Percentiles rank a stretch among this genome's conserved stretches.
Conservation (phyloP, 2,797 vertebrate genomes). For the Darevskia nairensis region DNA sequence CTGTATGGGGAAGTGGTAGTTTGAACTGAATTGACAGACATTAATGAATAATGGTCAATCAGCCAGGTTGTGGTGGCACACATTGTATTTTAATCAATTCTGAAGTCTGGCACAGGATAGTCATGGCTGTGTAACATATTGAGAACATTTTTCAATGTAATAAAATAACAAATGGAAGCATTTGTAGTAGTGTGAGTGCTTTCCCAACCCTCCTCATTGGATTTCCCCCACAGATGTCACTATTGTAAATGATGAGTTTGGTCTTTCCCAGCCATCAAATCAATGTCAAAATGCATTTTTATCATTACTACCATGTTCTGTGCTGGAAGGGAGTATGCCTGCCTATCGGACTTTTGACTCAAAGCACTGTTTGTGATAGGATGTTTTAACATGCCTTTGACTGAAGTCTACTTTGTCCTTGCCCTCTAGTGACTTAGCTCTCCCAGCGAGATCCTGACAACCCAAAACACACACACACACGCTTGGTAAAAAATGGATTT, state of each 20-base stretch:
- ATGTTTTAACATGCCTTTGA: slow-evolving; percentile 49
- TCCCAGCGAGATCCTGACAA: slow-evolving; percentile 12
- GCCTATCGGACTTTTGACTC: slow-evolving; percentile 42
- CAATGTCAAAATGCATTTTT: slow-evolving; percentile 57
- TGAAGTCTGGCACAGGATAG: slow-evolving; percentile 15
- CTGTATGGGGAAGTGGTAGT: background rate
- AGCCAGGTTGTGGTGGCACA: slow-evolving; percentile 3
- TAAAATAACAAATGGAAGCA: slow-evolving; percentile 26
- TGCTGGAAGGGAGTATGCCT: slow-evolving; percentile 32
- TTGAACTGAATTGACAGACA: slow-evolving; percentile 19
- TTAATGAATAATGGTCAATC: slow-evolving; percentile 5
- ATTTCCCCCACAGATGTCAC: slow-evolving; percentile 32
- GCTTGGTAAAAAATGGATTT: slow-evolving; percentile 28
- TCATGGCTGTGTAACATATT: background rate
- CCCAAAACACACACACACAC: too few species aligned
- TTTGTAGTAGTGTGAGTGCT: slow-evolving; percentile 38
- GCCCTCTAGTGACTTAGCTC: slow-evolving; percentile 48
- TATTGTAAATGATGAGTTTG: slow-evolving; percentile 44
- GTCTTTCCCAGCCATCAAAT: slow-evolving; percentile 53
- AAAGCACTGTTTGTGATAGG: slow-evolving; percentile 54
- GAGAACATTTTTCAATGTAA: slow-evolving; percentile 10
- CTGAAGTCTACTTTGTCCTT: slow-evolving; percentile 55
- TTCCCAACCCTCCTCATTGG: slow-evolving; percentile 12
- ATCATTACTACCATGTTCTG: slow-evolving; percentile 41
- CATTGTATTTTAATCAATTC: slow-evolving; percentile 5